Evolutionary conservation across 53 echinoderm and acorn worm species (phyloP).

Genomic region (Temnopleurus reevesii): DNA sequence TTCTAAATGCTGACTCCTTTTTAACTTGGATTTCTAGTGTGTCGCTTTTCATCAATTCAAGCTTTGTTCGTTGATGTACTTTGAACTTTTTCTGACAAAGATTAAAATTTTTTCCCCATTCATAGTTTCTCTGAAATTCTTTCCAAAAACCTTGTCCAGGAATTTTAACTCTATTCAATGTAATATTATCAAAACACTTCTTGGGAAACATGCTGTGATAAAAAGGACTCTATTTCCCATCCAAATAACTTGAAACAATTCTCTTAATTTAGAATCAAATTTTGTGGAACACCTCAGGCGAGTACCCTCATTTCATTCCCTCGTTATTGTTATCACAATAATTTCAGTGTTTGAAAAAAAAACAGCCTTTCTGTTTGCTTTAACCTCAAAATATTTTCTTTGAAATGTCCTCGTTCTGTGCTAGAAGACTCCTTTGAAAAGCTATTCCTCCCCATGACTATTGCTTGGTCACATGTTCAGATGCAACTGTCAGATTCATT

Average conservation of each 20-base stretch:
- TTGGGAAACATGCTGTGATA: background rate
- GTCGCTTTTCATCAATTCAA: no score
- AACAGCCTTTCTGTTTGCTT: background rate
- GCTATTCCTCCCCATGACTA: no score
- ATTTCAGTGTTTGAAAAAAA: background rate
- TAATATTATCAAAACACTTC: background rate
- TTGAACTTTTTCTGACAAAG: background rate
- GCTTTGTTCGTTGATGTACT: no score
- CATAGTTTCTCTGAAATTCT: no score
- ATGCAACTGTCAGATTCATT: no score
- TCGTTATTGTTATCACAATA: background rate
- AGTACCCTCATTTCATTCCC: background rate
- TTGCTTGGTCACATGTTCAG: no score
- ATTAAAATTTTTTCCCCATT: background rate
- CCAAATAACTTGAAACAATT: background rate
- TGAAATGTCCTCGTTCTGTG: background rate
- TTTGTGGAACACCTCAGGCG: background rate
- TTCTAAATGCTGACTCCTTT: no score
- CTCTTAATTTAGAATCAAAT: background rate
- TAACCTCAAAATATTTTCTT: background rate
- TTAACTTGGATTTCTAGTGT: no score
- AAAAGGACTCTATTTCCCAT: background rate
- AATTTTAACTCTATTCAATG: background rate
- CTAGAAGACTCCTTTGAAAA: no score
- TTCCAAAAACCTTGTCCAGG: background rate